Conservation (phyloP, 2,113 vertebrate genomes). For the Embiotoca jacksoni region DNA sequence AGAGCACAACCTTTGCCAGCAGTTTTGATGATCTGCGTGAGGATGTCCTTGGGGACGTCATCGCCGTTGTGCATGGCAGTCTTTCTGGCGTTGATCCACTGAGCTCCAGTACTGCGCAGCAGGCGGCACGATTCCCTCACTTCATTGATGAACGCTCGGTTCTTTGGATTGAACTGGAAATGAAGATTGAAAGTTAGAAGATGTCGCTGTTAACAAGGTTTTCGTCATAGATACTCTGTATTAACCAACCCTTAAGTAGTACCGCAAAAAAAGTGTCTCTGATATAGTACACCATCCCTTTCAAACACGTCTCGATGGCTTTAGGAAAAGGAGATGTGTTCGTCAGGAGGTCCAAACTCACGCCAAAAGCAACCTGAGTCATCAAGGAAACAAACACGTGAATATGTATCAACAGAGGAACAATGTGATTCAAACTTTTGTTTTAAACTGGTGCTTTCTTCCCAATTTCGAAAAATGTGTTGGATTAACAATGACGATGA, state of each 20-base stretch:
- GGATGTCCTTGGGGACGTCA: constrained; percentile 87
- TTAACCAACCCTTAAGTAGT: constrained; percentile 3
- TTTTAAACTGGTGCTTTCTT: background rate
- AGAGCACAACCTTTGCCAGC: constrained; percentile 66
- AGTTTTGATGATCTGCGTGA: constrained; percentile 91
- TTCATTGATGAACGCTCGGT: constrained; percentile 83
- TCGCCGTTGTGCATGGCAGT: constrained; percentile 85
- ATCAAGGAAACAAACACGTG: constrained; percentile 1
- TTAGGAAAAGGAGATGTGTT: constrained; percentile 81
- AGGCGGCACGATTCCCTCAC: constrained; percentile 83
- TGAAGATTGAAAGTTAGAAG: background rate
- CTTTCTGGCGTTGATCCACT: constrained; percentile 87
- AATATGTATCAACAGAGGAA: background rate
- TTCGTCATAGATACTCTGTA: too few relatives aligned
- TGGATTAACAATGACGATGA: background rate
- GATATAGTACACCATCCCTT: constrained; percentile 77
- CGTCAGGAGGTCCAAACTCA: constrained; percentile 86
- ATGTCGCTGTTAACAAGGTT: background rate
- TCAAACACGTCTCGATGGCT: constrained; percentile 85
- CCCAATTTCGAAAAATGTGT: background rate
- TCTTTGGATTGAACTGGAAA: constrained; percentile 83
- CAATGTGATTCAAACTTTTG: background rate
- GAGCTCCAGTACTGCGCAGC: constrained; percentile 86
- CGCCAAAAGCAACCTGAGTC: constrained; percentile 89
- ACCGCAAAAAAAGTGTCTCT: constrained; percentile 82